Evolutionary conservation across 2,888 invertebrate species (phyloP), one percentile per base, ranked within the genome.

Genomic region (Yponomeuta cagnagella): DNA sequence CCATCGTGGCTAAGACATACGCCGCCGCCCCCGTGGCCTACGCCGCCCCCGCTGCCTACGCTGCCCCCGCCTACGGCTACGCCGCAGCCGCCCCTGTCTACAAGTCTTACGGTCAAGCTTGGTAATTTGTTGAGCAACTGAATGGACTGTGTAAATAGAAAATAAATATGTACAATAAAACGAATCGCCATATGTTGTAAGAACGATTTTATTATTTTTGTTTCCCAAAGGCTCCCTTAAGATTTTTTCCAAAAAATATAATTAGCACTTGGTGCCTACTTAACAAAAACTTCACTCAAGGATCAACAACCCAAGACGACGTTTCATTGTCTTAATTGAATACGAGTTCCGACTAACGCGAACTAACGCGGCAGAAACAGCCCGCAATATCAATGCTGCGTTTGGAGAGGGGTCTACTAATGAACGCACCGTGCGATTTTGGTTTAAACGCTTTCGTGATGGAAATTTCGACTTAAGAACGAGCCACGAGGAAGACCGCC

Each of bases 1-100:
- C 92, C 73, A 79, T 89, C 70, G 78, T 86, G 71, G 76, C 80
- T 73, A 79, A 80, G 72, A 68, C 71, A n/a, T 72, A 72, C 70
- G 73, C 73, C 48, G 73, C 72, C 33, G 70, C 73, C 70, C 70
- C 73, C 68, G 70, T 71, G 31, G 58, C 72, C 8, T 65, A 63
- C 48, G 69, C 71, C 58, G 70, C 70, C 23, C 63, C 70, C 73
- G 72, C 74, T 72, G 73, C 75, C 69, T 12, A 12, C 67, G 71
- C 12, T 5, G 72, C 73, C 58, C 48, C 73, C 48, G 71, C 73
- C 58, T 48, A 69, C 58, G 72, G 71, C 48, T 81, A 81, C 74
- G 75, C 75, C 74, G 80, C 79, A 1, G 64, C 71, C 37, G 43
- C 63, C 69, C 70, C 71, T 2, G 70, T 71, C 63, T 71, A 73